These are phyloP conservation scores for Heliangelus exortis DNA, from an alignment of 2,797 vertebrate species.

Conservation along the genomic window DNA sequence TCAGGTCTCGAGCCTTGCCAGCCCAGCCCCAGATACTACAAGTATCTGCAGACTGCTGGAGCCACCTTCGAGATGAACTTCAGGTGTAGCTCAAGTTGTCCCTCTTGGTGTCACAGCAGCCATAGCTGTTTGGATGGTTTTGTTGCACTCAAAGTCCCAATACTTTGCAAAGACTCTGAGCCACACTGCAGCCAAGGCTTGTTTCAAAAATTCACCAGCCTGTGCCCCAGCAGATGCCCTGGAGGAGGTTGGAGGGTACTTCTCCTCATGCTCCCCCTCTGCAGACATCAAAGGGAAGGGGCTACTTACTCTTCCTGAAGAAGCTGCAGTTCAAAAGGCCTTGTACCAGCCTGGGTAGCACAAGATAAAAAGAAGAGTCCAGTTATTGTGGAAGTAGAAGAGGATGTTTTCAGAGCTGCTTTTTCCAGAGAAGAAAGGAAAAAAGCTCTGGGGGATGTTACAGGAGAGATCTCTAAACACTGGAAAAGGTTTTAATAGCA, in stretches of 20 bases:
- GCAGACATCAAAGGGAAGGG: neutral
- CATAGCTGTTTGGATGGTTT: neutral
- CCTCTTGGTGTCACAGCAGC: neutral
- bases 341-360: neutral
- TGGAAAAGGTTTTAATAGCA: conserved; percentile 3
- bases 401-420: neutral
- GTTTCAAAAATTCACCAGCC: neutral
- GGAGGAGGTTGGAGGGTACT: neutral
- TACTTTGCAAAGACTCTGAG: neutral
- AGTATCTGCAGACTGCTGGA: neutral
- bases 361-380: neutral
- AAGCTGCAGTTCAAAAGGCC: neutral
- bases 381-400: neutral
- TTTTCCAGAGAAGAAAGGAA: neutral
- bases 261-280: neutral
- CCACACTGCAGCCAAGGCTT: neutral
- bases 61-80: neutral
- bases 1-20: neutral
- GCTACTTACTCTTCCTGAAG: neutral
- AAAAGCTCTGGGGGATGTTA: neutral
- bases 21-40: neutral
- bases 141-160: neutral
- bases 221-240: neutral
- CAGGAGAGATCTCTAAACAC: neutral
- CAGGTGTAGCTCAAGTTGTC: rapidly evolving